Evolutionary conservation across 2,797 vertebrate genomes (phyloP).

Genomic region (Neostethus bicornis): DNA sequence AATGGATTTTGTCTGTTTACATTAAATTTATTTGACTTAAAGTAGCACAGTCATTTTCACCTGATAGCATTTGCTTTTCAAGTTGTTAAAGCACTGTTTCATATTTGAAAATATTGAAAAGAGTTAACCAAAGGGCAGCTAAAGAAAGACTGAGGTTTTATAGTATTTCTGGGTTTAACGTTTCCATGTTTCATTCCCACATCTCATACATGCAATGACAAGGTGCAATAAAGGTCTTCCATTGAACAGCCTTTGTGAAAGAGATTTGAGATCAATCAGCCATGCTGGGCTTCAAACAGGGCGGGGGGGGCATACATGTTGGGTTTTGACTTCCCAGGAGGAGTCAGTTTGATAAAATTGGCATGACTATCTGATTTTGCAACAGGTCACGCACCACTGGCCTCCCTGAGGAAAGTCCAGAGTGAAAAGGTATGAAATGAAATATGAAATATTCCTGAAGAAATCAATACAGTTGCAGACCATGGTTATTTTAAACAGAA

Average conservation of each 20-base stretch:
- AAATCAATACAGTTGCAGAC: constrained; percentile 33
- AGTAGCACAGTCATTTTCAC: background rate
- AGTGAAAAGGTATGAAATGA: constrained; percentile 15
- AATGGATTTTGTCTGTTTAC: background rate
- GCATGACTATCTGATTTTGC: constrained; percentile 28
- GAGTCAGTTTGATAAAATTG: constrained; percentile 7
- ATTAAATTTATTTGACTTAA: background rate
- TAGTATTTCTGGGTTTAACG: background rate
- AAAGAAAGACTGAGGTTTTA: background rate
- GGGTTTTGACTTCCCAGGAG: constrained; percentile 7
- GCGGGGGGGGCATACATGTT: constrained; percentile 14
- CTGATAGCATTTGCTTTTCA: background rate
- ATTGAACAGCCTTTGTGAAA: constrained; percentile 1
- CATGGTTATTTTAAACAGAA: constrained; percentile 11
- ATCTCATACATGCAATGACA: background rate
- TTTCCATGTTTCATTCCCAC: constrained; percentile 1
- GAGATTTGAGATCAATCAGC: constrained; percentile 1
- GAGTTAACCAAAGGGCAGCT: background rate
- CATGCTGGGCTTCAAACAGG: background rate
- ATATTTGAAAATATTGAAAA: constrained; percentile 1
- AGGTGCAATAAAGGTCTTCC: background rate
- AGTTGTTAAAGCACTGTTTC: background rate
- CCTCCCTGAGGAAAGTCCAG: constrained; percentile 17
- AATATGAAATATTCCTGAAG: constrained; percentile 12
- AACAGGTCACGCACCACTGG: constrained; percentile 35